These are phyloP conservation scores for Myzus persicae DNA, from an alignment of 1,140 invertebrate genomes.

Conservation along the genomic window DNA sequence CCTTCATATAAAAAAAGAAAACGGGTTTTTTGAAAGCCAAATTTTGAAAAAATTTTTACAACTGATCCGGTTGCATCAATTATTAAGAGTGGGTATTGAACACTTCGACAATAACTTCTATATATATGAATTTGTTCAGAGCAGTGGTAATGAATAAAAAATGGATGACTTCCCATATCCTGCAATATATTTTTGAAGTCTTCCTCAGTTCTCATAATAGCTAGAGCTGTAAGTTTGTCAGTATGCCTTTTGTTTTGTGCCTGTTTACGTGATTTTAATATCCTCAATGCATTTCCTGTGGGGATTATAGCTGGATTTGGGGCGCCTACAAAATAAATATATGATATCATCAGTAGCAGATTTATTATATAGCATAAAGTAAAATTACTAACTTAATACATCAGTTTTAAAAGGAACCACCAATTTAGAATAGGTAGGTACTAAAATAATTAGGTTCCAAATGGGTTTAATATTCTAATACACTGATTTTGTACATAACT, in stretches of 20 bases:
- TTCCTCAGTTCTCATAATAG: constrained; percentile 3
- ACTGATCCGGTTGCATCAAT: constrained; percentile 5
- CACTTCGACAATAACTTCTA: neutral
- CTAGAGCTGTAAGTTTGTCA: neutral
- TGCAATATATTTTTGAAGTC: neutral
- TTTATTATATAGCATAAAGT: too few relatives aligned
- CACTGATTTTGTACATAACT: too few relatives aligned
- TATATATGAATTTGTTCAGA: neutral
- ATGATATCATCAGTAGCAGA: too few relatives aligned
- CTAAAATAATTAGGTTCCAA: too few relatives aligned
- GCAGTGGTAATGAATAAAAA: neutral
- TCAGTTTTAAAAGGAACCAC: too few relatives aligned
- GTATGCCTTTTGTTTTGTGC: neutral
- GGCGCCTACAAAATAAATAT: neutral
- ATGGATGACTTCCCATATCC: neutral
- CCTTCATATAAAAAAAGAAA: constrained; percentile 3
- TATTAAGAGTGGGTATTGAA: neutral
- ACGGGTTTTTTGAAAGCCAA: neutral
- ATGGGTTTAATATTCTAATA: too few relatives aligned
- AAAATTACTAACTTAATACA: too few relatives aligned
- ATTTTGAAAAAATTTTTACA: neutral
- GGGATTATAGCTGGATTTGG: constrained; percentile 18
- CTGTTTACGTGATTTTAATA: neutral
- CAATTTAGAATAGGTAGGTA: too few relatives aligned
- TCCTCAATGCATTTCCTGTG: neutral